Evolutionary conservation across 2,888 invertebrate genomes (phyloP), one percentile per base, ranked within the genome.

Genomic region (Tuta absoluta): DNA sequence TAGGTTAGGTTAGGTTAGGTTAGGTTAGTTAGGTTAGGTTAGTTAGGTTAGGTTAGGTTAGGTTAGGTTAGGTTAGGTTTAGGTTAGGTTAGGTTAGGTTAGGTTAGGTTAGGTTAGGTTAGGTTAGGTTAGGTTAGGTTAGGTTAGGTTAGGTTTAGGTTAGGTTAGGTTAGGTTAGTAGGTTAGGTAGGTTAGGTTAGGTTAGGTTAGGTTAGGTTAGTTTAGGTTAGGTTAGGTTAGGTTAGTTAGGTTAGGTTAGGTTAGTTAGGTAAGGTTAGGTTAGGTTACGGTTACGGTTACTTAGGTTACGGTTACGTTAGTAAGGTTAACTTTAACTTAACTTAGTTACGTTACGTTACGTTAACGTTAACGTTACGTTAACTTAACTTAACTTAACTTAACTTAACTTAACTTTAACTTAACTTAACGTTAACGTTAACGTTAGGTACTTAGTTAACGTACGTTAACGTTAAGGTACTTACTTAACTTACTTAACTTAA

Each of bases 1-100:
- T 67, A 65, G 67, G 66, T 69, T 66, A 64, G 67, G 66, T 67
- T 65, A 65, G 69, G 68, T 68, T 68, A 65, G 66, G 66, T 70
- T 70, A 67, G 69, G 69, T 70, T 70, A 67, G 68, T 69, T 68
- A 68, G 68, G 68, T 70, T 68, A 65, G 67, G 68, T 68, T 68
- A 68, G 61, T 64, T 64, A 58, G 58, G 58, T 64, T 64, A 65
- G 65, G 68, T 67, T 67, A 65, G 67, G 66, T 69, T 66, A 64
- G 67, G 65, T 67, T 63, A 63, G 63, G 63, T 63, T 63, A 63
- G 63, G 63, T 63, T 63, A 63, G 63, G 63, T 63, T 63, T 58
- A 58, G 63, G 57, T 63, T 58, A 58, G 63, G n/a, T 63, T 63
- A 63, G 63, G 63, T 63, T 63, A 63, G 61, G 64, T 60, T 64